Percentiles rank a stretch among this genome's conserved stretches.
These are phyloP conservation scores for Austrofundulus limnaeus DNA, from an alignment of 2,113 vertebrate genomes.

Conservation along the genomic window DNA sequence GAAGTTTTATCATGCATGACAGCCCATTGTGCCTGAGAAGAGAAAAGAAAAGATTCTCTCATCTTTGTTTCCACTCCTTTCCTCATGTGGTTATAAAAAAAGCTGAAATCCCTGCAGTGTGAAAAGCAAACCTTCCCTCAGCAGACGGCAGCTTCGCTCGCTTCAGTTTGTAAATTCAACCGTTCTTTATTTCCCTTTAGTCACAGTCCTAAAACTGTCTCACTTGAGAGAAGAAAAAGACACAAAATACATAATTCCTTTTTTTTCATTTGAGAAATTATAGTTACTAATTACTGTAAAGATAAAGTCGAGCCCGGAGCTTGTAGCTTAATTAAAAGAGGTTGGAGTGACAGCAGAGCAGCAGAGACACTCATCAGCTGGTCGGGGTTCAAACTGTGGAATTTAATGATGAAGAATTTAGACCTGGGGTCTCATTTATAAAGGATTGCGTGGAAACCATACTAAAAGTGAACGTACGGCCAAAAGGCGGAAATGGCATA, in stretches of 20 bases:
- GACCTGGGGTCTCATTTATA: too few species aligned
- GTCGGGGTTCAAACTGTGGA: neutral
- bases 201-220: neutral
- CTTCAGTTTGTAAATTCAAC: slow-evolving; percentile 14
- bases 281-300: neutral
- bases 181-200: neutral
- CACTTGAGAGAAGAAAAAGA: slow-evolving; percentile 1
- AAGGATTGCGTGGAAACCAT: too few species aligned
- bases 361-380: neutral
- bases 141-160: neutral
- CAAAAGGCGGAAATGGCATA: too few species aligned
- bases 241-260: slow-evolving; percentile 14
- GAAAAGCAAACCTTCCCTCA: slow-evolving; percentile 2
- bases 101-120: slow-evolving; percentile 21
- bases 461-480: too few species aligned
- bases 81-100: slow-evolving; percentile 14
- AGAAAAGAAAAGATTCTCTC: slow-evolving; percentile 2
- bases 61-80: slow-evolving; percentile 1
- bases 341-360: neutral
- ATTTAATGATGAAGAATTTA: neutral
- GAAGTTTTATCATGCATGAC: slow-evolving; percentile 8
- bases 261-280: neutral
- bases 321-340: neutral
- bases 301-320: neutral
- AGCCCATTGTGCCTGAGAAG: neutral